Conservation (phyloP, 2,113 vertebrate species). For the Pachyramphus minor region DNA sequence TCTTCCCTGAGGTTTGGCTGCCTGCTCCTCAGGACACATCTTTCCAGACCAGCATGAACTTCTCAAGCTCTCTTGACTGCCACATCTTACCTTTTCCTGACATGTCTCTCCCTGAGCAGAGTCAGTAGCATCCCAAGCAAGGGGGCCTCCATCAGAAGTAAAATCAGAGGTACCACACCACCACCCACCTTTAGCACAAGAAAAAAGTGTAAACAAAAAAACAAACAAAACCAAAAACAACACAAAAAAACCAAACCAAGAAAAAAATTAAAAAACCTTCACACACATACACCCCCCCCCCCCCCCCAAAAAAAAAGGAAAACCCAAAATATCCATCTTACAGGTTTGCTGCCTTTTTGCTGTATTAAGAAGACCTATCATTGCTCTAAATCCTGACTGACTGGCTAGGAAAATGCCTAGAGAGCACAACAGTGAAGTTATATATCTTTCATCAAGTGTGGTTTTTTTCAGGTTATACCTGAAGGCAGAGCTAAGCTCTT, state of each 20-base stretch:
- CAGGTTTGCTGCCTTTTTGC: background rate
- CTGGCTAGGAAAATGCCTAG: background rate
- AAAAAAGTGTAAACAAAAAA: background rate
- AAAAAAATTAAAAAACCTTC: no score
- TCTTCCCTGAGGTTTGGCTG: background rate
- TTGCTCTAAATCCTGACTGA: background rate
- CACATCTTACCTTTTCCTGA: background rate
- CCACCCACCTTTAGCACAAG: background rate
- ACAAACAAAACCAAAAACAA: no score
- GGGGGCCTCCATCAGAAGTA: background rate
- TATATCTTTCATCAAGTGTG: background rate
- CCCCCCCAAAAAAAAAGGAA: background rate
- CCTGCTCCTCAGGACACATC: background rate
- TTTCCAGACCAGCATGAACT: background rate
- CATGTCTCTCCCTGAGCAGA: background rate
- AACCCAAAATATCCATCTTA: background rate
- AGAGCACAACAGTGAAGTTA: background rate
- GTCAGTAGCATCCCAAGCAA: background rate
- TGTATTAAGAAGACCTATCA: background rate
- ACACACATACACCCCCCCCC: no score
- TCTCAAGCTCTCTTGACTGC: background rate
- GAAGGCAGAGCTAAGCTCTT: background rate
- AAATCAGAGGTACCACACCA: background rate
- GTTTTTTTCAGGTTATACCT: background rate
- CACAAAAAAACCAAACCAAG: no score